phyloP scores from a whole-genome alignment of 1,140 invertebrate genomes.

The Ruditapes philippinarum region DNA sequence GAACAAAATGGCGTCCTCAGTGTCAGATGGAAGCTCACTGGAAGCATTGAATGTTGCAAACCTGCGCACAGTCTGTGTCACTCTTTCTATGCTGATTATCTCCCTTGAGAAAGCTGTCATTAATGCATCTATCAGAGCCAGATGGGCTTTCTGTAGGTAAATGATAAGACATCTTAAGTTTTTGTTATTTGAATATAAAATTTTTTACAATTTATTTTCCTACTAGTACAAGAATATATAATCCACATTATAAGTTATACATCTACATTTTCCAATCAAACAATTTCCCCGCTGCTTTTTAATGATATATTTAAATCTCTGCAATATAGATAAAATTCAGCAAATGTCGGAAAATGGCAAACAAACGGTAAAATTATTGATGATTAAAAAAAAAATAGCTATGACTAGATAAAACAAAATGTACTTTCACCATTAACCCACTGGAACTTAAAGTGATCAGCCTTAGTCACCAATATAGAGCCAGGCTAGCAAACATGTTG shows the following conservation, averaged over 20 bases:
- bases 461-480: no score
- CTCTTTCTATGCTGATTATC: constrained; percentile 95
- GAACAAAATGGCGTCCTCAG: constrained; percentile 95
- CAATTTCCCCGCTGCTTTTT: no score
- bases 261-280: neutral
- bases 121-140: constrained; percentile 98
- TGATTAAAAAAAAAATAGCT: no score
- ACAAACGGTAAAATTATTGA: no score
- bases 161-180: no score
- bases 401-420: no score
- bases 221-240: neutral
- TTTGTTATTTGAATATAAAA: neutral
- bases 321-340: no score
- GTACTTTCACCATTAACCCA: no score
- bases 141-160: constrained; percentile 94
- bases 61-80: constrained; percentile 92
- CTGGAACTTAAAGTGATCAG: no score
- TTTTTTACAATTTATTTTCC: neutral
- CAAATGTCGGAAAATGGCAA: no score
- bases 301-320: no score
- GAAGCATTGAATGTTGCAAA: constrained; percentile 87
- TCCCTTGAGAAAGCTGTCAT: constrained; percentile 98
- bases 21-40: constrained; percentile 90
- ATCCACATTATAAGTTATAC: neutral
- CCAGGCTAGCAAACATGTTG: no score